Base-by-base conservation (phyloP, 2,113 vertebrate genomes). In the Cinclus cinclus region DNA sequence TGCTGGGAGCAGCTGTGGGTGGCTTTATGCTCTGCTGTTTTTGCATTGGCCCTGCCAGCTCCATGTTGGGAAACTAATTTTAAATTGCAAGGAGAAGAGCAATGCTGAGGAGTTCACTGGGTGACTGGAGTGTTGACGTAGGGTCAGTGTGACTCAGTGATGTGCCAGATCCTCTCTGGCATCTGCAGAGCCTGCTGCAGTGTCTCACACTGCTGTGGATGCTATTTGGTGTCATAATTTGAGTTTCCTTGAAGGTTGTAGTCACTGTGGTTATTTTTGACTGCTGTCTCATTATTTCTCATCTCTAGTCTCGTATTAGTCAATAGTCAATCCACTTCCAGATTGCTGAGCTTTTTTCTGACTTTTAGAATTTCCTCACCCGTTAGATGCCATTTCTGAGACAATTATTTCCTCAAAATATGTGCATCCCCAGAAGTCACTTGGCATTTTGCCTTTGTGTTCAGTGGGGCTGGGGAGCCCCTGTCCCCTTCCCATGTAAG, bases 181-280 rank as follows among this genome's bases (percentile, higher is more conserved):
- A 55, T 92, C 87, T 58, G 85, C 90, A 95, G 84, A 83, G 59
- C 55, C 63, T 71, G 47, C 62, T 96, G 85, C 88, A 91, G 53
- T 81, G 47, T 83, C 75, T 81, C n/a, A 30, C 47, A 11, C 82
- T 84, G 74, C 47, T 75, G 30, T 82, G 39, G 84, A 28, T 91
- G 84, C 70, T 75, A 0, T 75, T 94, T 22, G 41, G 20, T 78
- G 58, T 60, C 78, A 76, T 79, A 52, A 31, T 49, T 85, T 60
- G 37, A 90, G 67, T 85, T 73, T 89, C 28, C 52, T 68, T 75
- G 56, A 68, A 79, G 1, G 0, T 30, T 84, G 69, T 69, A 71
- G 76, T 88, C 0, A 0, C 46, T 92, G 78, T 89, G 87, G 84
- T 96, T 91, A 64, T 92, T 96, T 94, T 67, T 92, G 83, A 63